Evolutionary conservation across 30 jellyfish, hydroid and myxozoan species (phyloP).

Genomic region (Catostylus mosaicus): DNA sequence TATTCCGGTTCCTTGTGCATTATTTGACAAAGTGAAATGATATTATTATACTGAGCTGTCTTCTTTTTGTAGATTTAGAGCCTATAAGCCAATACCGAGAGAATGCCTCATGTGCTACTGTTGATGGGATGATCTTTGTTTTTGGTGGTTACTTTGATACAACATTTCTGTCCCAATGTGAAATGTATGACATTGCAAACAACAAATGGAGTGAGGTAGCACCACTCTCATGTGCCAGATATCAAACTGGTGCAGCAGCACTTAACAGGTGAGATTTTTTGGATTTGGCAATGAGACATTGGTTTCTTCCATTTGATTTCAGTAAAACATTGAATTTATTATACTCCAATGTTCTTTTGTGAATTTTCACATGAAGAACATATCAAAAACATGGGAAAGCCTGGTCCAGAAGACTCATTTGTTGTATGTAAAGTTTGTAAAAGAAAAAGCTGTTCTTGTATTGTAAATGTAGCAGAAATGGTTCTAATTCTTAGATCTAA

Average conservation of each 20-base stretch:
- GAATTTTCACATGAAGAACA: too few species aligned
- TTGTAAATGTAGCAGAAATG: too few species aligned
- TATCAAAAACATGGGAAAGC: too few species aligned
- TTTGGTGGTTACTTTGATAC: constrained; percentile 96
- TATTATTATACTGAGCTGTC: background rate
- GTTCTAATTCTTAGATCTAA: too few species aligned
- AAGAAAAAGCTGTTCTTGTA: too few species aligned
- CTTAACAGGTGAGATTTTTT: constrained; percentile 89
- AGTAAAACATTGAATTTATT: too few species aligned
- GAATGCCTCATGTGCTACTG: constrained; percentile 84
- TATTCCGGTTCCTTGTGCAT: too few species aligned
- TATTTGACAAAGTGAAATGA: background rate
- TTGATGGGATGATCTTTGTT: constrained; percentile 75
- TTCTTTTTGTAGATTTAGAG: constrained; percentile 53
- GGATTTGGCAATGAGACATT: too few species aligned
- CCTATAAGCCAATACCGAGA: constrained; percentile 79
- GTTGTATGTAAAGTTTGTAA: too few species aligned
- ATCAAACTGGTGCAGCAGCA: constrained; percentile 97
- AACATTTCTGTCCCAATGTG: constrained; percentile 79
- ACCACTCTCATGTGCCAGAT: constrained; percentile 80
- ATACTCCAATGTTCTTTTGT: too few species aligned
- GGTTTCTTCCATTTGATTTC: too few species aligned
- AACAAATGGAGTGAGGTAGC: constrained; percentile 76
- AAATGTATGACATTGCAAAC: constrained; percentile 78
- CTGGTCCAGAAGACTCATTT: too few species aligned